Conservation (phyloP, 2,888 invertebrate species). For the Gerris lacustris region DNA sequence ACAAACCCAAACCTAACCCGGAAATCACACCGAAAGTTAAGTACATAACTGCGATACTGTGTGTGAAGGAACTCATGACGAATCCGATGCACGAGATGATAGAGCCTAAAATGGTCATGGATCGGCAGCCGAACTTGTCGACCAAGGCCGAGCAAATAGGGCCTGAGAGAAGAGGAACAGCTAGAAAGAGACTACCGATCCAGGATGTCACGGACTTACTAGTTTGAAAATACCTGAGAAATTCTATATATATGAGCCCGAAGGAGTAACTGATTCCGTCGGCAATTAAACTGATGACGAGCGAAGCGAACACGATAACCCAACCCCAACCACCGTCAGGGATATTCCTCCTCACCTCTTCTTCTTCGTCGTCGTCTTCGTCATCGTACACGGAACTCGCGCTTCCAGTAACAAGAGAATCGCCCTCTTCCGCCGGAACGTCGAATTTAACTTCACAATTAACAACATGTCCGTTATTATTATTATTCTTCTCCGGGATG, state of each 20-base stretch:
- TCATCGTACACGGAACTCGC: conserved; percentile 15
- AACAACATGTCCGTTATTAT: conserved; percentile 23
- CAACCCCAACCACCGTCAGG: conserved; percentile 83
- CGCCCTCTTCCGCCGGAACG: conserved; percentile 16
- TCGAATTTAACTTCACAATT: conserved; percentile 20
- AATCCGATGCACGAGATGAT: conserved; percentile 62
- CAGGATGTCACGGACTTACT: conserved; percentile 76
- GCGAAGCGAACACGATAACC: conserved; percentile 75
- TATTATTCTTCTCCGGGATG: conserved; percentile 23
- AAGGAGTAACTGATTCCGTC: conserved; percentile 91
- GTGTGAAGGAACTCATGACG: conserved; percentile 52
- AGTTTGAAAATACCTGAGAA: conserved; percentile 65
- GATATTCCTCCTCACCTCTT: conserved; percentile 38
- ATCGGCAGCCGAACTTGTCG: conserved; percentile 71
- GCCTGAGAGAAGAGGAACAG: conserved; percentile 73
- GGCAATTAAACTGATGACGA: conserved; percentile 75
- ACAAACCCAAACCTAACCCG: conserved; percentile 69
- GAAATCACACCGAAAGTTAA: conserved; percentile 75
- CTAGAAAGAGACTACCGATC: conserved; percentile 81
- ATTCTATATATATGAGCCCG: conserved; percentile 74
- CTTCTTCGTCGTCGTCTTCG: conserved; percentile 15
- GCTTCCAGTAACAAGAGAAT: conserved; percentile 21
- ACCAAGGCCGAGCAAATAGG: conserved; percentile 74
- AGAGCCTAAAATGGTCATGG: conserved; percentile 62
- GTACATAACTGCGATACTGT: conserved; percentile 64